phyloP scores from a whole-genome alignment of 2,113 vertebrate genomes.

The Psilopsiagon aymara region DNA sequence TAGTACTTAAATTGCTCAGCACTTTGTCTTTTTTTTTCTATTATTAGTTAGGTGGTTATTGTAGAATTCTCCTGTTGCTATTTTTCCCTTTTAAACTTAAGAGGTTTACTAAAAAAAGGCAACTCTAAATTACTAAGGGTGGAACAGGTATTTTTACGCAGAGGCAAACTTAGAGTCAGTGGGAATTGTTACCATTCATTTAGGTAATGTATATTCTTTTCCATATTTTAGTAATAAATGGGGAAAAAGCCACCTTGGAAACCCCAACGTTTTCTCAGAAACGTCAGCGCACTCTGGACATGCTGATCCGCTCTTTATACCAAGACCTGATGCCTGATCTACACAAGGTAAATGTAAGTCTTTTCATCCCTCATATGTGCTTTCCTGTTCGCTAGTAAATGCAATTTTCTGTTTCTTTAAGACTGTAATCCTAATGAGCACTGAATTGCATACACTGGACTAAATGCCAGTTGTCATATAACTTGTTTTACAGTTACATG shows the following conservation, averaged over 20 bases:
- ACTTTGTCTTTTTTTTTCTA: background rate
- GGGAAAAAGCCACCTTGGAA: slow-evolving; percentile 98
- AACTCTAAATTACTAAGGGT: background rate
- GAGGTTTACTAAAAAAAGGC: background rate
- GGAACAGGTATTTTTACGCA: background rate
- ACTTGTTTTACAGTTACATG: background rate
- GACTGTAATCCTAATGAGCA: background rate
- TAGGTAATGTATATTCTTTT: background rate
- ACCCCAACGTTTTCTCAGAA: slow-evolving; percentile 98
- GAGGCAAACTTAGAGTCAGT: background rate
- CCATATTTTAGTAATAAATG: slow-evolving; percentile 90
- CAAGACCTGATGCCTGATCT: slow-evolving; percentile 96
- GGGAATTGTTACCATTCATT: background rate
- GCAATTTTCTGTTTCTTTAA: background rate
- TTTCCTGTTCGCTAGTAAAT: background rate
- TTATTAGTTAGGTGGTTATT: background rate
- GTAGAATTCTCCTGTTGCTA: background rate
- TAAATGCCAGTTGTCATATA: background rate
- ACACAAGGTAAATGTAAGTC: slow-evolving; percentile 84
- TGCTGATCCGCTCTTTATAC: slow-evolving; percentile 96
- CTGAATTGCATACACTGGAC: background rate
- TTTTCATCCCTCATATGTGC: background rate
- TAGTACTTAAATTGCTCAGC: background rate
- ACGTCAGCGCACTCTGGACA: slow-evolving; percentile 95
- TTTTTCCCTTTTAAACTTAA: background rate